Base-by-base conservation (phyloP, 2,888 invertebrate genomes). In the Steinernema hermaphroditum region DNA sequence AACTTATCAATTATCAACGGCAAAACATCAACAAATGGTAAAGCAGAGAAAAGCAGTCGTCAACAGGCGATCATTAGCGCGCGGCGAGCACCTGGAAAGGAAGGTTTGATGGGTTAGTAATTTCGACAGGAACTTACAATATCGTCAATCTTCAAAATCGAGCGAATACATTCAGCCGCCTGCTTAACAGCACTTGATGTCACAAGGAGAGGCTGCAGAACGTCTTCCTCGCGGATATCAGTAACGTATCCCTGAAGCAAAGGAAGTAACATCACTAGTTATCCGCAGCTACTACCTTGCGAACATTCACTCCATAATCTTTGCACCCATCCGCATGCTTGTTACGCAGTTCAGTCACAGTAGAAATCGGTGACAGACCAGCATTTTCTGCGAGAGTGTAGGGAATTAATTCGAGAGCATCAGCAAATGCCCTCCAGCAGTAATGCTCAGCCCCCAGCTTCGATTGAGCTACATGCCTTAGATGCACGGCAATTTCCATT, bases 101-200 rank as follows among this genome's bases (percentile, higher is more conserved):
- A 27, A 19, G 16, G 19, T 62, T 43, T 46, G 16, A 24, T 12
- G 16, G 1, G 19, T 44, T 19, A 46, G 9, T 46, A 54, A 70
- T n/a, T 29, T 9, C 1, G n/a, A n/a, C 0, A 14, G 24, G 12
- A 68, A 73, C 92, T 91, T 85, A 97, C 94, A 88, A 98, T 96
- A 89, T 98, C 98, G 89, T 98, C 98, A 86, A 98, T 98, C 90
- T 99, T 98, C 87, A 99, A 91, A 89, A 98, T 96, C 83, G 94
- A 94, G 84, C 96, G 91, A 77, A 97, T 94, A 70, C 96, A 96
- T 90, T 98, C 98, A 0, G 97, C 92, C 77, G 98, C 93, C 83
- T 98, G 91, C 72, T 92, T 93, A 81, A 98, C 91, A 69, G 96
- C 94, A 81, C 94, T 94, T 70, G 92, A 92, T 73, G 94, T 94